phyloP scores from a whole-genome alignment of 2,113 vertebrate genomes.

The Chamaetylas fuelleborni region DNA sequence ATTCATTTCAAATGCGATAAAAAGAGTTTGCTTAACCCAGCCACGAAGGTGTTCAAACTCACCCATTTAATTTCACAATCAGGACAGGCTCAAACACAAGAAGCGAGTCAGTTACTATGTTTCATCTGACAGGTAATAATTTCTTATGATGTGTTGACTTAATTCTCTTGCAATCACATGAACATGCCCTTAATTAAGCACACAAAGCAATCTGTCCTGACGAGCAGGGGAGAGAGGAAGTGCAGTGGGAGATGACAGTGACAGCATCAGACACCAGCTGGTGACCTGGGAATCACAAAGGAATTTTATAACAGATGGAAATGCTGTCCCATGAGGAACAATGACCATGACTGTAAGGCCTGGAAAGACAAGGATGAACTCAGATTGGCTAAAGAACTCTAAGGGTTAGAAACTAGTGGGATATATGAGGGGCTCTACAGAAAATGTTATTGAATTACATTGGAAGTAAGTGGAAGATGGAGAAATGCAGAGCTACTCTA shows the following conservation, averaged over 20 bases:
- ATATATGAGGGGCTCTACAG: not conserved
- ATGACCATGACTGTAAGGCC: not conserved
- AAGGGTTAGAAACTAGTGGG: not conserved
- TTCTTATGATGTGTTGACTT: constrained; percentile 25
- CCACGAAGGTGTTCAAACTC: not conserved
- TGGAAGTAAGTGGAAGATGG: not conserved
- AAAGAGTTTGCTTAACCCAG: constrained; percentile 27
- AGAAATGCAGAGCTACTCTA: not conserved
- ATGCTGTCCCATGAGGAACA: not conserved
- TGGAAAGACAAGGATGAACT: not conserved
- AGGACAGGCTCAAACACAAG: constrained; percentile 36
- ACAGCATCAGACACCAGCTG: not conserved
- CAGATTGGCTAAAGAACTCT: not conserved
- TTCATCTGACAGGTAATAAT: constrained; percentile 53
- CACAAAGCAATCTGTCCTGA: not conserved
- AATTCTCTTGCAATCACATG: constrained; percentile 22
- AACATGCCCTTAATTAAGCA: constrained; percentile 26
- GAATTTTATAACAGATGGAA: not conserved
- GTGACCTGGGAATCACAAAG: not conserved
- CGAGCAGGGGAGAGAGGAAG: not conserved
- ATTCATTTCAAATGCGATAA: not conserved
- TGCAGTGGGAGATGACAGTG: not conserved
- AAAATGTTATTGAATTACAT: not conserved
- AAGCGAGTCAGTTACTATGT: constrained; percentile 8
- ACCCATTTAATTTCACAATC: constrained; percentile 35